Percentiles rank a stretch among this genome's conserved stretches.
phyloP scores from a whole-genome alignment of 2,113 vertebrate genomes.

The Lampris incognitus region DNA sequence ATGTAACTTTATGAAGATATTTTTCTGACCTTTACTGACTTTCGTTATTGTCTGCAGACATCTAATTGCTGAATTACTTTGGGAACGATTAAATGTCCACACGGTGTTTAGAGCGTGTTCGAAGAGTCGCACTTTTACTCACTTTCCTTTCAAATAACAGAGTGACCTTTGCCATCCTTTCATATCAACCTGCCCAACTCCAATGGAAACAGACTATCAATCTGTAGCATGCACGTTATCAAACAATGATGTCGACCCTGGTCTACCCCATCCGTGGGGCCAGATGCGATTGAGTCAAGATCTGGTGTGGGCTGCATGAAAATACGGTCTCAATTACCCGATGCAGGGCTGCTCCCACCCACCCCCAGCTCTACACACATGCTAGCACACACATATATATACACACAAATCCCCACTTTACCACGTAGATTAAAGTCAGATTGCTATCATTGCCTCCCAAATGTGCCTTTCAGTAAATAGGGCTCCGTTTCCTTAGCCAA shows the following conservation, averaged over 20 bases:
- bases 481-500: conserved; percentile 56
- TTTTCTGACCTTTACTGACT: not conserved
- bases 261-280: conserved; percentile 59
- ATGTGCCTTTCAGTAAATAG: conserved; percentile 65
- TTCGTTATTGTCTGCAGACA: too few species aligned
- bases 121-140: conserved; percentile 41
- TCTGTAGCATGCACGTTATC: conserved; percentile 54
- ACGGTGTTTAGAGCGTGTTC: not conserved
- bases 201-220: conserved; percentile 65
- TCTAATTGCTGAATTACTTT: too few species aligned
- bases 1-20: not conserved
- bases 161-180: conserved; percentile 45
- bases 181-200: conserved; percentile 53
- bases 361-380: conserved; percentile 41
- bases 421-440: conserved; percentile 79
- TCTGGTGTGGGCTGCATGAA: conserved; percentile 69
- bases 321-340: conserved; percentile 73
- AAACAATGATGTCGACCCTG: conserved; percentile 65
- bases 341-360: conserved; percentile 38
- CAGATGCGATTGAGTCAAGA: conserved; percentile 72
- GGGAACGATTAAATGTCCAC: too few species aligned
- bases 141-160: conserved; percentile 44
- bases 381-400: conserved; percentile 46
- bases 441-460: conserved; percentile 66
- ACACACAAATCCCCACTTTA: conserved; percentile 55